These are phyloP conservation scores for Seira sanloemensis DNA, from an alignment of 2,888 invertebrate species.

Conservation along the genomic window DNA sequence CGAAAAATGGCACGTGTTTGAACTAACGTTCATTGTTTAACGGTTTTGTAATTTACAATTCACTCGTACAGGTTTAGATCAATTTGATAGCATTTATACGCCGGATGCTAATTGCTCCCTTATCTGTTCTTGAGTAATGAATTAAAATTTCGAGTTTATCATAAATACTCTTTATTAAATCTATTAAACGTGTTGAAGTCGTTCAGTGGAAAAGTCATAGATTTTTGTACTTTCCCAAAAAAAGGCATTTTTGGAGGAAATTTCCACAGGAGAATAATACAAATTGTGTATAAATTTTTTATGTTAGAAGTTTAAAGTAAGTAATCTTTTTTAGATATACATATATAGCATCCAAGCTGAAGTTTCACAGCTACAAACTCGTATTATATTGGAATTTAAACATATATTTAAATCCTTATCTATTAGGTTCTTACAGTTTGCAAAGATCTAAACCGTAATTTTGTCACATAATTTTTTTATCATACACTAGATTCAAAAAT, in stretches of 20 bases:
- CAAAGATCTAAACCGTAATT: constrained; percentile 30
- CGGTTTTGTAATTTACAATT: too few relatives aligned
- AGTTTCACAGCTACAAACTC: not conserved
- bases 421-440: not conserved
- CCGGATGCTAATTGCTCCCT: too few relatives aligned
- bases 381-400: not conserved
- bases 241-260: constrained; percentile 17
- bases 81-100: too few relatives aligned
- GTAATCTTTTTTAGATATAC: not conserved
- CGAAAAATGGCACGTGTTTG: too few relatives aligned
- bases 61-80: too few relatives aligned
- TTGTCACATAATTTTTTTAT: constrained; percentile 27
- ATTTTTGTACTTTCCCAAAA: constrained; percentile 44
- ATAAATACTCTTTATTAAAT: too few relatives aligned
- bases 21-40: too few relatives aligned
- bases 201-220: constrained; percentile 41
- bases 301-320: not conserved
- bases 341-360: constrained; percentile 11
- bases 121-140: too few relatives aligned
- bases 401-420: not conserved
- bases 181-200: not conserved
- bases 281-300: constrained; percentile 4
- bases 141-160: too few relatives aligned
- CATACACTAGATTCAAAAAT: constrained; percentile 46
- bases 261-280: constrained; percentile 14